Evolutionary conservation across 1,140 invertebrate genomes (phyloP).

Genomic region (Caenorhabditis remanei): DNA sequence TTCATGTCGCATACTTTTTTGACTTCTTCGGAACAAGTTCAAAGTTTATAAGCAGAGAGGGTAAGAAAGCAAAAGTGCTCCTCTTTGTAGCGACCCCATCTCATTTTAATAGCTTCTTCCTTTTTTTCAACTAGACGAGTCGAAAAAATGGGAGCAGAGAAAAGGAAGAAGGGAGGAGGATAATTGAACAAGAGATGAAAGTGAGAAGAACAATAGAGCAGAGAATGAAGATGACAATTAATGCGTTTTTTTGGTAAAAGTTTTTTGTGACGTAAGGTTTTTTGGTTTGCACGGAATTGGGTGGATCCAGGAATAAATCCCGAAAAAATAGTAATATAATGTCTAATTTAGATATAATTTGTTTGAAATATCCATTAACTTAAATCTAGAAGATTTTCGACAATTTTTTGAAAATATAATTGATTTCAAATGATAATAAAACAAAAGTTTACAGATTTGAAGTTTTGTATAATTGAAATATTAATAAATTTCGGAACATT

Average conservation of each 20-base stretch:
- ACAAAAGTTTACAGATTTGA: background rate
- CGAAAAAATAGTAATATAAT: no score
- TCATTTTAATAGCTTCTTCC: slow-evolving; percentile 1
- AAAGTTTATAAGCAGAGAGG: background rate
- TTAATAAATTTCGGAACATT: background rate
- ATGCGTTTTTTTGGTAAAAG: background rate
- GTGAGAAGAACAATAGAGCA: background rate
- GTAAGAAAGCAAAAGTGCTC: background rate
- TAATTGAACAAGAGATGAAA: background rate
- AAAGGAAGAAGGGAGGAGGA: no score
- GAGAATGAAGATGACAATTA: slow-evolving; percentile 14
- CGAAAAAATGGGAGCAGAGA: no score
- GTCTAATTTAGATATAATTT: no score
- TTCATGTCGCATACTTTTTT: background rate
- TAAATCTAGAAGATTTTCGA: no score
- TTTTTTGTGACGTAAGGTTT: no score
- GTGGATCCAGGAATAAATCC: no score
- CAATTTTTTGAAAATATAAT: no score
- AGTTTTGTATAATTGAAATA: background rate
- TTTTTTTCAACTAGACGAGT: background rate
- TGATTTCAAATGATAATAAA: no score
- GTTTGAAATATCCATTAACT: no score
- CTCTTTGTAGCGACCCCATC: background rate
- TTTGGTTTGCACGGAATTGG: no score
- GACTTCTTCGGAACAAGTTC: background rate